Conservation (phyloP, 2,888 invertebrate genomes). For the Cybosia mesomella region DNA sequence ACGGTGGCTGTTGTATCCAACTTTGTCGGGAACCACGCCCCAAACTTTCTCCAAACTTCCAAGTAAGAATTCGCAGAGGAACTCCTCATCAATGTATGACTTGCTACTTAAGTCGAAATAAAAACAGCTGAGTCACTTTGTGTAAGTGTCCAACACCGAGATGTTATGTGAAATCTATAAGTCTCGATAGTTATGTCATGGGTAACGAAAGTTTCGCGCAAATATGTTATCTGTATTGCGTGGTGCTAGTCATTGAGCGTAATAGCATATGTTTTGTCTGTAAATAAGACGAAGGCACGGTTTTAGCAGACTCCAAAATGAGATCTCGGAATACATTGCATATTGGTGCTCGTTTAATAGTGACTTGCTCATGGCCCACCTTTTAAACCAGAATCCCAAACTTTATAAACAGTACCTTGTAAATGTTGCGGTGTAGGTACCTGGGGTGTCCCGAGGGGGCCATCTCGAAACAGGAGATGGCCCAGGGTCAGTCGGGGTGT, state of each 20-base stretch:
- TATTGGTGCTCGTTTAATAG: too few species aligned
- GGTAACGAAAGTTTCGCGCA: constrained; percentile 22
- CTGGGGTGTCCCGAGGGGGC: too few species aligned
- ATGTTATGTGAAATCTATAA: constrained; percentile 13
- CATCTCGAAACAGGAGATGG: too few species aligned
- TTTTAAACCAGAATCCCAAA: too few species aligned
- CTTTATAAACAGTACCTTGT: too few species aligned
- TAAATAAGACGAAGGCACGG: background rate
- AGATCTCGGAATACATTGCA: too few species aligned
- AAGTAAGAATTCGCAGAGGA: background rate
- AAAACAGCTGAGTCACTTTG: constrained; percentile 7
- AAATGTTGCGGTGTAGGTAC: too few species aligned
- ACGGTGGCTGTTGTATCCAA: background rate
- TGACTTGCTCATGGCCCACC: too few species aligned
- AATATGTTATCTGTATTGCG: constrained; percentile 18
- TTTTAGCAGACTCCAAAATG: background rate
- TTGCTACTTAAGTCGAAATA: background rate
- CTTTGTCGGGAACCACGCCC: background rate
- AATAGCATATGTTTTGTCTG: constrained; percentile 11
- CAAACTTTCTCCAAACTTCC: background rate
- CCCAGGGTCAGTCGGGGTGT: too few species aligned
- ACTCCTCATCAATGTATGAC: constrained; percentile 1
- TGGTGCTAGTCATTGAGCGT: constrained; percentile 19
- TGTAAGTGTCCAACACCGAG: constrained; percentile 7
- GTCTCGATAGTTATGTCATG: constrained; percentile 14